phyloP scores from a whole-genome alignment of 2,113 vertebrate genomes.

The Otocyon megalotis region DNA sequence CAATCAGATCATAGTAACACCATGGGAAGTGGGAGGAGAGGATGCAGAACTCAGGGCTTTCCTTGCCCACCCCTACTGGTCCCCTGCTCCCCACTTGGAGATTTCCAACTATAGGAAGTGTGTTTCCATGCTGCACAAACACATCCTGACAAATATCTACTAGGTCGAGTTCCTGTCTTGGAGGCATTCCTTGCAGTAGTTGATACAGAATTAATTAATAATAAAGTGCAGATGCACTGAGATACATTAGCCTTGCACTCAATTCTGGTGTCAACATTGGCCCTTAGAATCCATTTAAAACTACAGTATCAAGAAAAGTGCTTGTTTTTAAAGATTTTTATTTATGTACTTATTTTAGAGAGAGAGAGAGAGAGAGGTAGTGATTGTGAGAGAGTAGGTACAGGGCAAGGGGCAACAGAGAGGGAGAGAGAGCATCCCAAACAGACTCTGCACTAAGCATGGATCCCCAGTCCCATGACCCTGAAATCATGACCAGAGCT shows the following conservation, averaged over 20 bases:
- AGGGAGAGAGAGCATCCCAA: background rate
- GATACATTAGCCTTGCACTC: background rate
- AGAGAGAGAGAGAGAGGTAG: background rate
- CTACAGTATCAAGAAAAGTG: background rate
- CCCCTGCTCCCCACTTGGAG: background rate
- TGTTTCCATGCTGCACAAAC: background rate
- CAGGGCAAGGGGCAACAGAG: background rate
- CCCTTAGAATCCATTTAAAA: background rate
- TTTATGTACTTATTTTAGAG: background rate
- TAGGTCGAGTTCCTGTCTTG: background rate
- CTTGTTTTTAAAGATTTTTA: background rate
- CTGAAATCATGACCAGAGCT: background rate
- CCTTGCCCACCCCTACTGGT: fast-evolving
- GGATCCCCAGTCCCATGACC: background rate
- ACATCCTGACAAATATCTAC: background rate
- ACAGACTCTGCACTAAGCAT: background rate
- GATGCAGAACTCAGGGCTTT: background rate
- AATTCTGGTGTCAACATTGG: background rate
- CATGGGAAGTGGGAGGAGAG: background rate
- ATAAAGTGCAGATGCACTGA: background rate
- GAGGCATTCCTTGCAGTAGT: background rate
- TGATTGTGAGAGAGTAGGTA: no score
- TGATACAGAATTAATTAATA: background rate
- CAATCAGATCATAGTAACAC: background rate
- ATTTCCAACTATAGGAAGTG: background rate